These are phyloP conservation scores for Stenchaetothrips biformis DNA, from an alignment of 2,888 invertebrate species.

Conservation along the genomic window DNA sequence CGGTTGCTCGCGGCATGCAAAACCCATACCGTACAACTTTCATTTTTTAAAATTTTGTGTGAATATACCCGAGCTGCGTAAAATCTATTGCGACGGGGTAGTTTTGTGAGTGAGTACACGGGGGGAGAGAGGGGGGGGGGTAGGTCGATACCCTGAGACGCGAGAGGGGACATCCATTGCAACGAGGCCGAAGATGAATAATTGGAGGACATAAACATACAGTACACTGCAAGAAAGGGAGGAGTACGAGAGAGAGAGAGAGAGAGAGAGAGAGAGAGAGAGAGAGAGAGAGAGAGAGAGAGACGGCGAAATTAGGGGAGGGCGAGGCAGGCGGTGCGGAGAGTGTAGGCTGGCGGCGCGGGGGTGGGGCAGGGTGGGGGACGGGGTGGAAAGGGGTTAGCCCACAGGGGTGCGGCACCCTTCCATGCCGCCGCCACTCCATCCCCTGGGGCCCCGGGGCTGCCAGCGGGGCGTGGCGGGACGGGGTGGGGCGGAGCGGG, in stretches of 20 bases:
- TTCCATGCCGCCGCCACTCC: too few species aligned
- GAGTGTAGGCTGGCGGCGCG: not conserved
- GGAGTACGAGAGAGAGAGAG: constrained; percentile 36
- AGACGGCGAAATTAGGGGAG: constrained; percentile 37
- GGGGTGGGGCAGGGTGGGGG: not conserved
- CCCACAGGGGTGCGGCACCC: too few species aligned
- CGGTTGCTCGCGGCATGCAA: too few species aligned
- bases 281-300: constrained; percentile 37
- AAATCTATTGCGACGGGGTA: too few species aligned
- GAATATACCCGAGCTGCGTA: too few species aligned
- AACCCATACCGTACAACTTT: too few species aligned
- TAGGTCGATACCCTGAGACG: not conserved
- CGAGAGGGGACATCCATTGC: not conserved
- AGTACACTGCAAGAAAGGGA: constrained; percentile 30
- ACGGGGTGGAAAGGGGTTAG: too few species aligned
- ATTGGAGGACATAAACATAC: constrained; percentile 6
- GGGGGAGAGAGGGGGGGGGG: not conserved
- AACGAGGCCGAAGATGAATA: constrained; percentile 8
- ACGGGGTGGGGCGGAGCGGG: too few species aligned
- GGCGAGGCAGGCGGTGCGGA: not conserved
- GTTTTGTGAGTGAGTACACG: too few species aligned
- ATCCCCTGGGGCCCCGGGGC: too few species aligned
- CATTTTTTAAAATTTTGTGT: too few species aligned
- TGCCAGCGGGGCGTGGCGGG: too few species aligned
- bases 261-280: constrained; percentile 36